Evolutionary conservation across 1,140 invertebrate genomes (phyloP), one percentile per base, ranked within the genome.

Genomic region (Microplitis demolitor): DNA sequence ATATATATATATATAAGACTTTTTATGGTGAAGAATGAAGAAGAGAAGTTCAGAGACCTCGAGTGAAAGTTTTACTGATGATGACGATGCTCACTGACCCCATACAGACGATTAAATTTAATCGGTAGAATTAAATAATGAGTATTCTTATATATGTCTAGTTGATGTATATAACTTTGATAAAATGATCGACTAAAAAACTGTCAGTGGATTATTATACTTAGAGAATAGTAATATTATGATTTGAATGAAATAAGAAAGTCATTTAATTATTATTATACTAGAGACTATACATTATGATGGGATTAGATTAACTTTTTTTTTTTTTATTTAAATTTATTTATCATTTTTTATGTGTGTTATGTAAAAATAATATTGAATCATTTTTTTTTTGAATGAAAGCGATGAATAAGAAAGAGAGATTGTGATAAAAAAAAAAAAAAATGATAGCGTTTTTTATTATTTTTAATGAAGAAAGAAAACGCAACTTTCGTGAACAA

Each of bases 41-140:
- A 66, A 62, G 67, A 45, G 56, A 75, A 71, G 81, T 82, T 83
- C 81, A 82, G 73, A 78, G 80, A 83, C 79, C 80, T 74, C 74
- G 71, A 82, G 80, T 83, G 80, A 83, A 83, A 83, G 81, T 82
- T 76, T 72, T 78, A 45, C 14, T 69, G 54, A 73, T 64, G 69
- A 60, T 45, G 39, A 45, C 56, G 16, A 71, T 62, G 68, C 67
- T 35, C 51, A 50, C 37, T 71, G 69, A 71, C 69, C 69, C 45
- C 45, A 63, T 61, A 37, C 34, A 50, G 37, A 50, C 16, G 35
- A 34, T 61, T 61, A 62, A 63, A 63, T 51, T 63, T n/a, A 16
- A 45, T 35, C 34, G 14, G 60, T 50, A 34, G 14, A 11, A 62
- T 39, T 37, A n/a, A 35, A 11, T 16, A 33, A 69, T 56, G 31